Conservation (phyloP, 2,888 invertebrate genomes). For the Cephus pulcher region DNA sequence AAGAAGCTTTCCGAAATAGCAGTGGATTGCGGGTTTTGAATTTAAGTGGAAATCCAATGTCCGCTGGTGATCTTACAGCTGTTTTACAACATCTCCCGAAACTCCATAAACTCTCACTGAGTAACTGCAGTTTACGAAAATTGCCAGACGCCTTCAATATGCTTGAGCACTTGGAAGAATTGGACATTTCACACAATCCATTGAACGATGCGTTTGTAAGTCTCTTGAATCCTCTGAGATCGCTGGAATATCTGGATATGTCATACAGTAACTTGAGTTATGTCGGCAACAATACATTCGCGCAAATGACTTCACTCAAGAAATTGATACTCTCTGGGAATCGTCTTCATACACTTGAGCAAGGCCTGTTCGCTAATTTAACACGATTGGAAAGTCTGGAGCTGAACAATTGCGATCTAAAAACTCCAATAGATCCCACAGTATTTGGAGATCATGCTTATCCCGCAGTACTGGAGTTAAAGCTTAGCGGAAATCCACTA, state of each 20-base stretch:
- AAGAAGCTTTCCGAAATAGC: constrained; percentile 77
- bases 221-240: constrained; percentile 74
- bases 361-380: constrained; percentile 76
- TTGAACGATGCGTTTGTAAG: constrained; percentile 76
- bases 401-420: constrained; percentile 76
- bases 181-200: constrained; percentile 79
- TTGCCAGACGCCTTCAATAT: constrained; percentile 77
- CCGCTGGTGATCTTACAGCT: constrained; percentile 75
- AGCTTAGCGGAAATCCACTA: constrained; percentile 76
- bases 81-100: constrained; percentile 75
- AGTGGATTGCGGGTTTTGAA: constrained; percentile 75
- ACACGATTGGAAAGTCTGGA: constrained; percentile 76
- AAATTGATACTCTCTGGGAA: constrained; percentile 77
- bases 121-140: constrained; percentile 74
- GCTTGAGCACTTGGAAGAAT: constrained; percentile 74
- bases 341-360: constrained; percentile 74
- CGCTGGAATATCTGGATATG: constrained; percentile 78
- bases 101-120: constrained; percentile 75
- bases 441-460: constrained; percentile 77
- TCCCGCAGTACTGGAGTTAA: constrained; percentile 76
- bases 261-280: constrained; percentile 77
- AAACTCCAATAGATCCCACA: constrained; percentile 73
- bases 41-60: constrained; percentile 76
- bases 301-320: constrained; percentile 77
- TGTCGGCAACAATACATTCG: constrained; percentile 75